Conservation (phyloP, 2,888 invertebrate species). For the Tipula unca region DNA sequence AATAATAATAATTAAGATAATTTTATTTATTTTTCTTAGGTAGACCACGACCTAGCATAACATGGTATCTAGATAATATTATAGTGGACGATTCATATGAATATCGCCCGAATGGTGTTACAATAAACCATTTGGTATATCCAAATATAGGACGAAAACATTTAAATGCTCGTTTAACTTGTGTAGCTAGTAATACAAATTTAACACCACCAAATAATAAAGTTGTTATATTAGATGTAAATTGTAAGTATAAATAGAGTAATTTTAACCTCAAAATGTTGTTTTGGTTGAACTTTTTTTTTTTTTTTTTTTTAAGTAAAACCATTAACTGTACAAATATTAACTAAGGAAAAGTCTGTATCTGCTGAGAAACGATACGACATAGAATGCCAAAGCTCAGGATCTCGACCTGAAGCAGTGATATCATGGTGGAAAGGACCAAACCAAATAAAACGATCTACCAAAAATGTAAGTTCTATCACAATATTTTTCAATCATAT, state of each 20-base stretch:
- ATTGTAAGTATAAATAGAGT: conserved; percentile 56
- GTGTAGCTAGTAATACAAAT: conserved; percentile 82
- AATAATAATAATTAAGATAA: not conserved
- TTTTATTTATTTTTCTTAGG: conserved; percentile 43
- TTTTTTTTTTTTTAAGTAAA: conserved; percentile 52
- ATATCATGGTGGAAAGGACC: conserved; percentile 89
- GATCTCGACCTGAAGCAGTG: conserved; percentile 75
- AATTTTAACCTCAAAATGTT: no score
- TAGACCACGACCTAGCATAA: conserved; percentile 66
- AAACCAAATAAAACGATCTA: conserved; percentile 66
- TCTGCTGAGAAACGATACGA: conserved; percentile 80
- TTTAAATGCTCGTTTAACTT: conserved; percentile 71
- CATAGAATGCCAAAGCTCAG: conserved; percentile 77
- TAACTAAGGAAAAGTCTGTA: conserved; percentile 73
- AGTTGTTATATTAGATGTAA: conserved; percentile 72
- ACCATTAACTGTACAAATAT: conserved; percentile 72
- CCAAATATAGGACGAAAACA: conserved; percentile 75
- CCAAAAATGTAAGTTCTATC: conserved; percentile 68
- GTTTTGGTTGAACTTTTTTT: not conserved
- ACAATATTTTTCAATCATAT: no score
- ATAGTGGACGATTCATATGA: conserved; percentile 78
- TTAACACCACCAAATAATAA: conserved; percentile 68
- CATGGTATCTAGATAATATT: conserved; percentile 78
- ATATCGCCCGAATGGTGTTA: conserved; percentile 56
- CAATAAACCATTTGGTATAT: conserved; percentile 71